phyloP scores from a whole-genome alignment of 2,797 vertebrate species.

The Leptoclinus maculatus region DNA sequence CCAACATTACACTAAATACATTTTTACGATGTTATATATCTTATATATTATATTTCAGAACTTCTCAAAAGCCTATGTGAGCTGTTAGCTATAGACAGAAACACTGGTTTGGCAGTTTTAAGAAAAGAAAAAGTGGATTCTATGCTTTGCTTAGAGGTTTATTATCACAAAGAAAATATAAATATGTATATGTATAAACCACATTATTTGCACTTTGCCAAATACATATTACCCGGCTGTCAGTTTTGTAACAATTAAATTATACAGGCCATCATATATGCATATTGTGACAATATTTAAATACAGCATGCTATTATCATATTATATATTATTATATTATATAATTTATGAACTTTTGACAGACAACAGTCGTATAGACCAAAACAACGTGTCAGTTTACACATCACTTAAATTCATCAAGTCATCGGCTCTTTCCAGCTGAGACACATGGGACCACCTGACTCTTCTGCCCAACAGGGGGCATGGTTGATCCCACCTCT shows the following conservation, averaged over 20 bases:
- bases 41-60: not conserved
- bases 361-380: not conserved
- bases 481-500: slow-evolving; percentile 53
- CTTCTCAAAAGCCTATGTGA: not conserved
- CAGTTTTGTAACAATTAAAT: not conserved
- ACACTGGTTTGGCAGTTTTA: not conserved
- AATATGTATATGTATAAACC: not conserved
- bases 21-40: not conserved
- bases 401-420: not conserved
- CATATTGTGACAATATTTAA: not conserved
- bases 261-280: not conserved
- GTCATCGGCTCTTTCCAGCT: not conserved
- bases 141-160: not conserved
- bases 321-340: no score
- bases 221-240: not conserved
- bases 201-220: not conserved
- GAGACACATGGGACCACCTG: not conserved
- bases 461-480: slow-evolving; percentile 69
- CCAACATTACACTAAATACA: not conserved
- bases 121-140: not conserved
- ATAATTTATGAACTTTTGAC: not conserved
- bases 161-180: not conserved
- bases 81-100: not conserved
- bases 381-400: not conserved
- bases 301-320: not conserved